Percentiles rank a stretch among this genome's conserved stretches.
These are phyloP conservation scores for Zele albiditarsus DNA, from an alignment of 2,888 invertebrate species.

Conservation along the genomic window DNA sequence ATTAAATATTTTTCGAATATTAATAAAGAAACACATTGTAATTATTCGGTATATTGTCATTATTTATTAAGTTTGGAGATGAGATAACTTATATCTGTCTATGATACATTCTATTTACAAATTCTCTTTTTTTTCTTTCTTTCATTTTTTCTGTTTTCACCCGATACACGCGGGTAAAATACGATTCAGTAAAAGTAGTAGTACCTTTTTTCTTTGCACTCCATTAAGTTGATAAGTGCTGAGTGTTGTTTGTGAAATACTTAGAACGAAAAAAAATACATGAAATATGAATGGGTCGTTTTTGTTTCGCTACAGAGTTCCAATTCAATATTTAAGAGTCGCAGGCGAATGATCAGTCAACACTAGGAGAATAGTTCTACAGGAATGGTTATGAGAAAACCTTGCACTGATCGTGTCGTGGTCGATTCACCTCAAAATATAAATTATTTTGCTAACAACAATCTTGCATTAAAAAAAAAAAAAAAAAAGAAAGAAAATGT, in stretches of 20 bases:
- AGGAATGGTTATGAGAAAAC: conserved; percentile 29
- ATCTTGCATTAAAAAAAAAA: not conserved
- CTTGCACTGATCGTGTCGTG: not conserved
- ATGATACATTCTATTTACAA: conserved; percentile 69
- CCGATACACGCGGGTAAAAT: conserved; percentile 8
- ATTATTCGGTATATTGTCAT: conserved; percentile 64
- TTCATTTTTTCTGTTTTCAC: conserved; percentile 29
- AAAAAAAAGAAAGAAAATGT: not conserved
- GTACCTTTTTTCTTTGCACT: conserved; percentile 22
- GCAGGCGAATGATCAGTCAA: conserved; percentile 1
- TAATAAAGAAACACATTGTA: conserved; percentile 19
- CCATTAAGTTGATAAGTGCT: conserved; percentile 24
- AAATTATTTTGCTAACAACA: not conserved
- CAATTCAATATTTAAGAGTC: not conserved
- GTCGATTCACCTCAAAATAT: not conserved
- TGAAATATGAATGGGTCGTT: not conserved
- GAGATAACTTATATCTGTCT: conserved; percentile 67
- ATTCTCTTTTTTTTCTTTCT: conserved; percentile 38
- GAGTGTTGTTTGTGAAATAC: not conserved
- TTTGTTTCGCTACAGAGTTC: not conserved
- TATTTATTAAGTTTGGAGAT: conserved; percentile 69
- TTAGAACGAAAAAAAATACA: not conserved
- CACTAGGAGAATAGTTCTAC: conserved; percentile 31
- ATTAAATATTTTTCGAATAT: conserved; percentile 15
- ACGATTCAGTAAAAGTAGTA: conserved; percentile 27